Percentiles rank a stretch among this genome's conserved stretches.
Evolutionary conservation across 2,113 vertebrate species (phyloP).

Genomic region (Colossoma macropomum): DNA sequence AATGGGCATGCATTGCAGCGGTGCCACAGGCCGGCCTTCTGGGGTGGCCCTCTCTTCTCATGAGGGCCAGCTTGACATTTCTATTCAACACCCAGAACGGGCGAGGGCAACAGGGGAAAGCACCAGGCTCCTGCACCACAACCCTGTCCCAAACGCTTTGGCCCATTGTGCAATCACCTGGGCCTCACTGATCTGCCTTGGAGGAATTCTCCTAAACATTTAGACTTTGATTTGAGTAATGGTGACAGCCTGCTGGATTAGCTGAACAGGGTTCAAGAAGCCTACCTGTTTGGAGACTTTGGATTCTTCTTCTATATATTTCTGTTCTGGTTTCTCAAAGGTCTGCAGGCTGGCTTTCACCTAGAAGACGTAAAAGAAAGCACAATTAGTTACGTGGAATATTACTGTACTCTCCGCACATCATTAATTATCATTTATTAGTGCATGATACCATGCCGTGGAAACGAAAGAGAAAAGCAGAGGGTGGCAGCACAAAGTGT

Average conservation of each 20-base stretch:
- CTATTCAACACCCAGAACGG: conserved; percentile 51
- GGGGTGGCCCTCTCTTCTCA: conserved; percentile 44
- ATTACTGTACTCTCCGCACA: conserved; percentile 15
- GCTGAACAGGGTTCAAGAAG: neutral
- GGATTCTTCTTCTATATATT: conserved; percentile 95
- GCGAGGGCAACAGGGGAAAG: conserved; percentile 30
- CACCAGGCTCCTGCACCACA: conserved; percentile 8
- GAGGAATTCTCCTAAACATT: conserved; percentile 26
- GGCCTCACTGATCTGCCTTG: neutral
- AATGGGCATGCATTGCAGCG: conserved; percentile 17
- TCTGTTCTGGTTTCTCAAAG: conserved; percentile 88
- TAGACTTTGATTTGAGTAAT: conserved; percentile 9
- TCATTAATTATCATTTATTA: conserved; percentile 37
- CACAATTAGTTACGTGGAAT: conserved; percentile 24
- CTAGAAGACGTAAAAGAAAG: conserved; percentile 70
- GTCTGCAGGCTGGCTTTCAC: conserved; percentile 93
- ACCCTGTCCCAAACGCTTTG: conserved; percentile 29
- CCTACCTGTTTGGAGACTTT: conserved; percentile 94
- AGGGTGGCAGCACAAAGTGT: conserved; percentile 65
- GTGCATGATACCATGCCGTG: neutral
- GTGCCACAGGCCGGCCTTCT: conserved; percentile 14
- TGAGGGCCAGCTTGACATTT: conserved; percentile 57
- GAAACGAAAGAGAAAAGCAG: neutral
- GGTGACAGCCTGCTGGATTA: conserved; percentile 27
- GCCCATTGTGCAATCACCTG: neutral